These are phyloP conservation scores for Acyrthosiphon pisum DNA, from an alignment of 1,140 invertebrate genomes.

Conservation along the genomic window DNA sequence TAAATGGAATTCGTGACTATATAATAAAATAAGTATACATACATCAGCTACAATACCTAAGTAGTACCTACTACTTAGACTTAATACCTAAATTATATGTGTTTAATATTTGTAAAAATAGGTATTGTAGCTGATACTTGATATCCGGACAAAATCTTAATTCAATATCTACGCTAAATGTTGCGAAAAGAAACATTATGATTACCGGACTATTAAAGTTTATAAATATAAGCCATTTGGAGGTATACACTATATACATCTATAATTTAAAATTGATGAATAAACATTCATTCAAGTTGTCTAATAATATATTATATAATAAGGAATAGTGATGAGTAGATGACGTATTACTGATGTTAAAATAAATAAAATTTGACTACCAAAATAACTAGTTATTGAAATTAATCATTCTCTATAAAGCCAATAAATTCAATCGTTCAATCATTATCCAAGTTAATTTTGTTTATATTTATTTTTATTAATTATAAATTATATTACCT, in stretches of 20 bases:
- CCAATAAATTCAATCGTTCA: not conserved
- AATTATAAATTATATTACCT: not conserved
- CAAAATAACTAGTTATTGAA: not conserved
- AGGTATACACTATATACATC: not conserved
- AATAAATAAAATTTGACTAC: not conserved
- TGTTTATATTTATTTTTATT: not conserved
- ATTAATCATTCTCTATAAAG: not conserved
- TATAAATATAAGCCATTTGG: not conserved
- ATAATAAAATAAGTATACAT: not conserved
- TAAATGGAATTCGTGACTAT: not conserved
- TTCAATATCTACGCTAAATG: not conserved
- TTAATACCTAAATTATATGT: not conserved
- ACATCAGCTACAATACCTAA: not conserved
- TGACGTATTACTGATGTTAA: not conserved
- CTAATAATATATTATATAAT: not conserved
- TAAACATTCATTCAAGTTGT: not conserved
- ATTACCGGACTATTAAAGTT: too few relatives aligned
- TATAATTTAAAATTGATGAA: constrained; percentile 1
- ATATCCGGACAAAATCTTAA: not conserved
- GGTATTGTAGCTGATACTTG: not conserved
- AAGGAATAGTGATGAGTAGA: not conserved
- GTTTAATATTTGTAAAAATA: not conserved
- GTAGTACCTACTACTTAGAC: not conserved
- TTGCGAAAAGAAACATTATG: not conserved
- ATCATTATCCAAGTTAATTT: not conserved